These are phyloP conservation scores for Pomatostomus ruficeps DNA, from an alignment of 2,113 vertebrate genomes.

Conservation along the genomic window DNA sequence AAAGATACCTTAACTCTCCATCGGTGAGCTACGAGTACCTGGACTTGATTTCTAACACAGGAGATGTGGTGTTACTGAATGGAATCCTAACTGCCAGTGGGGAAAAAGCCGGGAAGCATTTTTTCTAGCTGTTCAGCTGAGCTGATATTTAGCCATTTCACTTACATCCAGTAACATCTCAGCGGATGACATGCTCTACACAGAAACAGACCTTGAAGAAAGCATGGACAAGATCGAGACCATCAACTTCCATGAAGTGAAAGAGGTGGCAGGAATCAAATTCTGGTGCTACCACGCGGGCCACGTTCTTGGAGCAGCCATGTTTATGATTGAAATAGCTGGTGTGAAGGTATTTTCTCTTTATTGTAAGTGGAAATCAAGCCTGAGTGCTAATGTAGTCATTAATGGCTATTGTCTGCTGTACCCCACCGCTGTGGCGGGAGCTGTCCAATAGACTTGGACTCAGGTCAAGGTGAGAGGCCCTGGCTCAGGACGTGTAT, in stretches of 20 bases:
- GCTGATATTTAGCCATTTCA: not conserved
- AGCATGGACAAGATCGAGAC: conserved; percentile 99
- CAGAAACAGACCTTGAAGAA: conserved; percentile 94
- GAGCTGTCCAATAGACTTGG: not conserved
- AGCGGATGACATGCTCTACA: conserved; percentile 97
- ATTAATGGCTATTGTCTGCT: not conserved
- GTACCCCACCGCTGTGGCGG: not conserved
- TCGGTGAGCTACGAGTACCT: not conserved
- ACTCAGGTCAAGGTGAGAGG: not conserved
- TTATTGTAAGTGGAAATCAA: not conserved
- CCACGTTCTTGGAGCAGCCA: conserved; percentile 94
- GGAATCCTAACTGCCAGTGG: not conserved
- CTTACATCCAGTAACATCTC: conserved; percentile 88
- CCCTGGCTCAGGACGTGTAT: not conserved
- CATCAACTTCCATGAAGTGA: conserved; percentile 98
- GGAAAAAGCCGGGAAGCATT: not conserved
- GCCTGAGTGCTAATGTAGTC: not conserved
- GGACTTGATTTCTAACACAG: not conserved
- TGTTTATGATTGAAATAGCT: conserved; percentile 99
- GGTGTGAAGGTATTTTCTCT: conserved; percentile 86
- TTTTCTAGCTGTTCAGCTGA: not conserved
- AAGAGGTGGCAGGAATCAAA: conserved; percentile 96
- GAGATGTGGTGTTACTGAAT: rapidly evolving
- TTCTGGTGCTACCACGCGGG: conserved; percentile 98
- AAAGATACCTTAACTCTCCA: not conserved